Evolutionary conservation across 2,888 invertebrate genomes (phyloP).

Genomic region (Leptodirus hochenwartii): DNA sequence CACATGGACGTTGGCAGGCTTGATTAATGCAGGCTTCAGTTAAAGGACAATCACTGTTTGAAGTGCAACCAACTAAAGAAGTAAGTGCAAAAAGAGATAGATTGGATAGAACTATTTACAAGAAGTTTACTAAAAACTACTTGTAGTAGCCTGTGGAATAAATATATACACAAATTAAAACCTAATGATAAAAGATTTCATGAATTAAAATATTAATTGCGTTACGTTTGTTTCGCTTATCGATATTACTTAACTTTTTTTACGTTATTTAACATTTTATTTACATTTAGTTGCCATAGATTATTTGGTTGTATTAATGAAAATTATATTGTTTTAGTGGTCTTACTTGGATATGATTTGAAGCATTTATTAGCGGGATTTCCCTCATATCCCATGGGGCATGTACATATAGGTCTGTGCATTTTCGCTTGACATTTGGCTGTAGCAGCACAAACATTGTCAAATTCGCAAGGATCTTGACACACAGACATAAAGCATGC

Average conservation of each 20-base stretch:
- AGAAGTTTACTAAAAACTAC: too few species aligned
- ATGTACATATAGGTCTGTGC: constrained; percentile 69
- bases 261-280: too few species aligned
- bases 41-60: constrained; percentile 68
- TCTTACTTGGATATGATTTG: constrained; percentile 60
- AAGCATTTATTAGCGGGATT: constrained; percentile 67
- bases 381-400: constrained; percentile 63
- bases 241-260: too few species aligned
- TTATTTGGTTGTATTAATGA: too few species aligned
- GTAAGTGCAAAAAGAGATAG: constrained; percentile 18
- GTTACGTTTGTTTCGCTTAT: too few species aligned
- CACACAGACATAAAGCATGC: constrained; percentile 69
- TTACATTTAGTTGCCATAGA: too few species aligned
- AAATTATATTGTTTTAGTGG: constrained; percentile 1
- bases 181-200: too few species aligned
- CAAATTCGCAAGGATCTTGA: constrained; percentile 69
- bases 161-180: too few species aligned
- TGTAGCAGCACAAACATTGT: constrained; percentile 53
- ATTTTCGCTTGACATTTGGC: constrained; percentile 65
- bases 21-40: constrained; percentile 75
- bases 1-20: constrained; percentile 75
- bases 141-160: too few species aligned
- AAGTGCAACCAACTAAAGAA: constrained; percentile 62
- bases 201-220: too few species aligned
- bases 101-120: constrained; percentile 8